Base-by-base conservation (phyloP, 1,140 invertebrate species). In the Anoplophora glabripennis region DNA sequence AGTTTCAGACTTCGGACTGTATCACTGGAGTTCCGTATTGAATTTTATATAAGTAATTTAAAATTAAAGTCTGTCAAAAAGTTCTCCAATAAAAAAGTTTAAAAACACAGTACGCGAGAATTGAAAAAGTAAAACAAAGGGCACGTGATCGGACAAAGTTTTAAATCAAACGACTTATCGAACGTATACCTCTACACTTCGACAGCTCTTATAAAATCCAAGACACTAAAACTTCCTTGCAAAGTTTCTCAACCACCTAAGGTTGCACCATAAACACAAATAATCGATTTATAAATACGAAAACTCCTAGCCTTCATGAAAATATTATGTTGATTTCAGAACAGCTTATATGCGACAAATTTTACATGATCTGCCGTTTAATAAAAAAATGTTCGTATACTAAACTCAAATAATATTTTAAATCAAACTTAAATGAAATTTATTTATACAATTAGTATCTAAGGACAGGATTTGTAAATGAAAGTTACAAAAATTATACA, bases 61-160 rank as follows among this genome's bases (percentile, higher is more conserved):
- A 46, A 17, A 46, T 46, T n/a, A 28, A 46, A 46, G 17, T 28
- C 17, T 46, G 44, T 46, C 44, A 28, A 21, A 7, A 46, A 46
- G 44, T 46, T 46, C 28, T 46, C 28, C 44, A 46, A 46, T 46
- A 46, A 46, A 46, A 46, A 17, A 28, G 44, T 46, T n/a, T 11
- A 46, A 46, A 46, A 46, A 28, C 28, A 18, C 17, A 46, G 28
- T 46, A 46, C 44, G 44, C 28, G 44, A 46, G 18, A 46, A 46
- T 46, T 46, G 44, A 46, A 46, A 46, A 46, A 46, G 44, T 15
- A 18, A 46, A 46, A 46, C 44, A 46, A 46, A 46, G 18, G 44
- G 17, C 44, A 46, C 14, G 21, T 21, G 44, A 46, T 46, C 15
- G 17, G 18, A 10, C 18, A 28, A n/a, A 46, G 44, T 18, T 46